Evolutionary conservation across 2,797 vertebrate species (phyloP).

Genomic region (Melopsittacus undulatus): DNA sequence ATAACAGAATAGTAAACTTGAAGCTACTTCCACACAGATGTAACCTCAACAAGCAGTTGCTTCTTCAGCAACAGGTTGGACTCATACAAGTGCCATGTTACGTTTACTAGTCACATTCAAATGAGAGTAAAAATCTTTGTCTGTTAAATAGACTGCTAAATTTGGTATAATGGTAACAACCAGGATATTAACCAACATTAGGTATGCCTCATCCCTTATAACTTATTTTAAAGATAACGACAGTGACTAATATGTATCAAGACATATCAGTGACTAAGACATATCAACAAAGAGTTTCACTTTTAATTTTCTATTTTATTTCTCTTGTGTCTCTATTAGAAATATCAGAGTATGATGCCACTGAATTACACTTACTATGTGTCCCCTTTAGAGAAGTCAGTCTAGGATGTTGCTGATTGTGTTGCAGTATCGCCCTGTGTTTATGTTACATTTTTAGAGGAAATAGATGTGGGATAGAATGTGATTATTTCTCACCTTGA

Average conservation of each 20-base stretch:
- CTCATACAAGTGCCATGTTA: not conserved
- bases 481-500: not conserved
- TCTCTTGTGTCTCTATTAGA: not conserved
- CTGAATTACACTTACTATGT: not conserved
- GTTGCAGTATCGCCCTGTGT: not conserved
- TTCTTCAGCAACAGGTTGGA: not conserved
- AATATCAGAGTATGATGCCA: not conserved
- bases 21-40: not conserved
- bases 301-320: not conserved
- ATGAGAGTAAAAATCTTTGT: not conserved
- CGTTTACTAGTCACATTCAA: not conserved
- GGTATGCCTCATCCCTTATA: not conserved
- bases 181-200: not conserved
- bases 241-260: not conserved
- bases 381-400: not conserved
- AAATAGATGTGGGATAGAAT: not conserved
- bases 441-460: not conserved
- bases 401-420: not conserved
- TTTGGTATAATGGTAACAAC: not conserved
- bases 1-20: not conserved
- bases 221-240: not conserved
- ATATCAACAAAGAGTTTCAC: not conserved
- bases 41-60: not conserved
- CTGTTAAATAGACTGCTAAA: not conserved
- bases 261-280: too few species aligned